These are phyloP conservation scores for Diuraphis noxia DNA, from an alignment of 1,140 invertebrate genomes.

Conservation along the genomic window DNA sequence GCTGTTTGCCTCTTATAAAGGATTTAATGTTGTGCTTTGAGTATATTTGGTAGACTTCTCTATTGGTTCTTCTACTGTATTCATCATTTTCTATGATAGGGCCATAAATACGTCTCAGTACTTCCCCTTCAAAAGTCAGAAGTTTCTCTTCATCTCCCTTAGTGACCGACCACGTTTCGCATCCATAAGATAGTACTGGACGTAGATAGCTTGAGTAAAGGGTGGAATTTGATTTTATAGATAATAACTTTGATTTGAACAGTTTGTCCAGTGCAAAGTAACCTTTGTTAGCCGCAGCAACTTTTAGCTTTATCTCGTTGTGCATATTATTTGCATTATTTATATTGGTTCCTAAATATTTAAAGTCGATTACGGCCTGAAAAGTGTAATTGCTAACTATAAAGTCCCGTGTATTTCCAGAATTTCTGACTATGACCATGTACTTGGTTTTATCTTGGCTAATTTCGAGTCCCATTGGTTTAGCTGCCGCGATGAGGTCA, in stretches of 20 bases:
- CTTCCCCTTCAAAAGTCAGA: not conserved
- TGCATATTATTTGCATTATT: conserved; percentile 35
- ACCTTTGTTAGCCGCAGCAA: too few relatives aligned
- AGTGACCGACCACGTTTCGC: not conserved
- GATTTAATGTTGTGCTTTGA: not conserved
- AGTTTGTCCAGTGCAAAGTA: too few relatives aligned
- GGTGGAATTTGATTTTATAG: conserved; percentile 10
- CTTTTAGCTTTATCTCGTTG: not conserved
- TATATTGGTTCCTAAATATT: conserved; percentile 33
- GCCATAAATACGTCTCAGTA: too few relatives aligned
- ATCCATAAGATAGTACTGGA: conserved; percentile 11
- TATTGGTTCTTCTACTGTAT: too few relatives aligned
- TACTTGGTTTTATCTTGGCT: conserved; percentile 3
- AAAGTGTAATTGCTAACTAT: conserved; percentile 1
- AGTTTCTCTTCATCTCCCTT: not conserved
- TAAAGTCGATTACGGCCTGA: not conserved
- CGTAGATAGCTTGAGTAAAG: conserved; percentile 9
- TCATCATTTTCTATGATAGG: too few relatives aligned
- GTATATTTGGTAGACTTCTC: too few relatives aligned
- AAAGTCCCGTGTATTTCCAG: conserved; percentile 2
- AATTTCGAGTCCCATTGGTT: conserved; percentile 24
- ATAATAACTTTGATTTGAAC: not conserved
- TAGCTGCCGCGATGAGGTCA: conserved; percentile 4
- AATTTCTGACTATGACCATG: not conserved
- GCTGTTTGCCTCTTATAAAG: conserved; percentile 7